Conservation (phyloP, 2,113 vertebrate species). For the Hippocampus barbouri region DNA sequence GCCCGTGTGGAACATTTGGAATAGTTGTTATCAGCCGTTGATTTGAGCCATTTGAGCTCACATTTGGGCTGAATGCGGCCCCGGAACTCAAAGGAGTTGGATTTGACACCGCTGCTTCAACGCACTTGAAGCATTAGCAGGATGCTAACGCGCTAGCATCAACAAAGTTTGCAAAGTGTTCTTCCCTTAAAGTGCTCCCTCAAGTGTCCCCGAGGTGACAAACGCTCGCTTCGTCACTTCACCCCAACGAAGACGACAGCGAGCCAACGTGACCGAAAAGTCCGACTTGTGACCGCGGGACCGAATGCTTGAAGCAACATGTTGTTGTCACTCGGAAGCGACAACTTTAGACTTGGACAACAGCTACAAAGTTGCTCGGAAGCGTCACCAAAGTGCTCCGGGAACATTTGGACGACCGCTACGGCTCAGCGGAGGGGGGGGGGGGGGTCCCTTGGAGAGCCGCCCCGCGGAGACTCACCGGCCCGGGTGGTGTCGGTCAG, state of each 20-base stretch:
- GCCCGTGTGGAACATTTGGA: too few species aligned
- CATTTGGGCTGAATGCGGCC: too few species aligned
- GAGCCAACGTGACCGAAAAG: neutral
- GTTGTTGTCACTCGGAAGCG: neutral
- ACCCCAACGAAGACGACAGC: neutral
- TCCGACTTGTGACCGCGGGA: neutral
- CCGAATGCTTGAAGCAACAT: neutral
- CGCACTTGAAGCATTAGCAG: neutral
- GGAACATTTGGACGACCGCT: neutral
- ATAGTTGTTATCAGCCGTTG: too few species aligned
- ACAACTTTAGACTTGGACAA: neutral
- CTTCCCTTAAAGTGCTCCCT: neutral
- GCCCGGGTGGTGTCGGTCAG: conserved; percentile 92
- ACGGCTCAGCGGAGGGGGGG: neutral
- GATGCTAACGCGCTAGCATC: neutral
- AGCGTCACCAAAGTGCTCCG: too few species aligned
- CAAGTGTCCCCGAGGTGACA: neutral
- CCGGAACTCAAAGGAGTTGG: neutral
- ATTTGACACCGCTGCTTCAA: neutral
- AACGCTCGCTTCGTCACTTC: neutral
- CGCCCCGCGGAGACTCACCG: conserved; percentile 71
- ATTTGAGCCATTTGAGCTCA: too few species aligned
- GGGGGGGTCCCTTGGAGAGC: neutral
- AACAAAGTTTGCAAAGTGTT: neutral
- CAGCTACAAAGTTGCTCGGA: neutral